phyloP scores from a whole-genome alignment of 2,797 vertebrate species.

The Sebastes nivosus region DNA sequence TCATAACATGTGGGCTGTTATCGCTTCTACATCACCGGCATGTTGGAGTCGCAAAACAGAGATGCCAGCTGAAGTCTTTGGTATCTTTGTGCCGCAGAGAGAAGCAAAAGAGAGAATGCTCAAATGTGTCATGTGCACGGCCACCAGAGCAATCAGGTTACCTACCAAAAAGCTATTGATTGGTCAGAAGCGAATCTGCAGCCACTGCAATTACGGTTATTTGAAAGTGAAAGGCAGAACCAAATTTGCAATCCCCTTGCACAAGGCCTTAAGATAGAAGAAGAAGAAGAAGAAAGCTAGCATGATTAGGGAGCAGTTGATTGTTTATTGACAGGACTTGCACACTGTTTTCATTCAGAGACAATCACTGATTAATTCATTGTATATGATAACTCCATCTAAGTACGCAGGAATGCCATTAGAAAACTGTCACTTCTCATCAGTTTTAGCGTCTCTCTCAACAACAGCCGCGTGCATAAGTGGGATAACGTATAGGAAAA shows the following conservation, averaged over 20 bases:
- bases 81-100: not conserved
- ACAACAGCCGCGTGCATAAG: not conserved
- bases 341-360: slow-evolving; percentile 18
- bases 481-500: not conserved
- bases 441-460: not conserved
- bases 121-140: not conserved
- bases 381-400: slow-evolving; percentile 16
- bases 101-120: not conserved
- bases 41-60: not conserved
- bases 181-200: slow-evolving; percentile 13
- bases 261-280: not conserved
- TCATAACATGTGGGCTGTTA: slow-evolving; percentile 10
- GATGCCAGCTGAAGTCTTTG: not conserved
- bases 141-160: slow-evolving; percentile 19
- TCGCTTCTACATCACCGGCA: not conserved
- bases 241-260: slow-evolving; percentile 37
- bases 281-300: not conserved
- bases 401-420: not conserved
- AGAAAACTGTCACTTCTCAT: slow-evolving; percentile 19
- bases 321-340: slow-evolving; percentile 65
- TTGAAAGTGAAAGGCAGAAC: slow-evolving; percentile 36
- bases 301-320: slow-evolving; percentile 40
- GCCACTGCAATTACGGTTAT: slow-evolving; percentile 27
- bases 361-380: slow-evolving; percentile 13
- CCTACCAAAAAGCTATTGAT: slow-evolving; percentile 39